Percentiles rank a stretch among this genome's conserved stretches.
phyloP scores from a whole-genome alignment of 2,113 vertebrate genomes.

The Coturnix japonica region DNA sequence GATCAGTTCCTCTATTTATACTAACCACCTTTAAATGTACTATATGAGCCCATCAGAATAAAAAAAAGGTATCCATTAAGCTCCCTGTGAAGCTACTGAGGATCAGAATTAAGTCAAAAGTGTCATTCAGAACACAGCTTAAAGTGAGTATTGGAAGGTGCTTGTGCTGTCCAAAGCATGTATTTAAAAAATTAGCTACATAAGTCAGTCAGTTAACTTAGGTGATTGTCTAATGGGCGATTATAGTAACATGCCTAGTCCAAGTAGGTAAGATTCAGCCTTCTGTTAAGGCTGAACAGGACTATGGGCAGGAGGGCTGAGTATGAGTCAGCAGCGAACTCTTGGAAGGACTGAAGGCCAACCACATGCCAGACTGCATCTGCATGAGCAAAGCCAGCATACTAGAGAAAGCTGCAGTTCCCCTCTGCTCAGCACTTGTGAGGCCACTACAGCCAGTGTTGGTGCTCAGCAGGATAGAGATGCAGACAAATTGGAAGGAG shows the following conservation, averaged over 20 bases:
- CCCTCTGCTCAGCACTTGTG: neutral
- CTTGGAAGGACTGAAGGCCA: neutral
- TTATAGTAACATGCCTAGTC: neutral
- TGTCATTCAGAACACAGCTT: neutral
- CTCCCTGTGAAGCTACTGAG: neutral
- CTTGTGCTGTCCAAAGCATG: neutral
- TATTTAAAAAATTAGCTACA: neutral
- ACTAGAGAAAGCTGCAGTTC: neutral
- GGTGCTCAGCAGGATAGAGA: neutral
- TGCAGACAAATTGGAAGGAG: neutral
- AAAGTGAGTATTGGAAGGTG: neutral
- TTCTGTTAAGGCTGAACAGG: neutral
- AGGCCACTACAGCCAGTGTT: neutral
- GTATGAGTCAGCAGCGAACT: neutral
- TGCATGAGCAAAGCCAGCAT: neutral
- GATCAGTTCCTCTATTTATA: slow-evolving; percentile 44
- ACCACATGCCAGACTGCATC: neutral
- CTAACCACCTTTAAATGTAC: neutral
- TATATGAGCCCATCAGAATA: neutral
- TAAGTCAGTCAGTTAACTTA: neutral
- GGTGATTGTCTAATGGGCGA: neutral
- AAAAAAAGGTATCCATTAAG: neutral
- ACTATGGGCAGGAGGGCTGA: fast-evolving
- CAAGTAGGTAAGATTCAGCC: neutral
- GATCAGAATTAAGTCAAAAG: neutral